Evolutionary conservation across 2,113 vertebrate genomes (phyloP), one percentile per base, ranked within the genome.

Genomic region (human): DNA sequence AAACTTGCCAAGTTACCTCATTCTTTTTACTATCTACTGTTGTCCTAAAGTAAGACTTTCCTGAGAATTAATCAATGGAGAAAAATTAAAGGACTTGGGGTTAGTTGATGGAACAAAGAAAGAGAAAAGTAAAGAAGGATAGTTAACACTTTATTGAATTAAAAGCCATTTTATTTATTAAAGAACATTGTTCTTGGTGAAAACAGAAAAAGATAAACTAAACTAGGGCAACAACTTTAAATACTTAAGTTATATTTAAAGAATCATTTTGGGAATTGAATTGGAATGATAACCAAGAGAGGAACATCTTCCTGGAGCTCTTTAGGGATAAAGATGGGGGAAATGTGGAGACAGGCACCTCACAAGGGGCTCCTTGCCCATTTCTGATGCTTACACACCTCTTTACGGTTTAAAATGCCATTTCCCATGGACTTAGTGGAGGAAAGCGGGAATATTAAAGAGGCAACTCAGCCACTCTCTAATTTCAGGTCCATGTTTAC

Each of bases 221-320:
- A 96, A 87, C n/a, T 64, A 88, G 30, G 52, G 64, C 43, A 64
- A 55, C 25, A 88, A 88, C 45, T 76, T 89, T 45, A 89, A 93
- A 83, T 83, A 66, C 57, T 66, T 89, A 80, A 61, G 22, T 68
- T 86, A 80, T 73, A 72, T 87, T 81, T 92, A 87, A 92, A 92
- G 43, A 95, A 92, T 81, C 52, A 61, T 80, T 43, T 80, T 17
- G 20, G 64, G 73, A 92, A 81, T 30, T 80, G n/a, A 73, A 81
- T 18, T 18, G 27, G 23, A 27, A 27, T 59, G 38, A 80, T 68
- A 11, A 92, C 10, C 23, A 84, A 85, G 48, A 84, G 25, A 76
- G 13, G 40, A 57, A 90, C 23, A 68, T 84, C 13, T 80, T 16
- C 23, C 35, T 85, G 61, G 32, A 66, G 30, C 61, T 23, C n/a